Percentiles rank a stretch among this genome's conserved stretches.
These are phyloP conservation scores for Pyrrhura leucotis DNA, from an alignment of 2,797 vertebrate genomes.

Conservation along the genomic window DNA sequence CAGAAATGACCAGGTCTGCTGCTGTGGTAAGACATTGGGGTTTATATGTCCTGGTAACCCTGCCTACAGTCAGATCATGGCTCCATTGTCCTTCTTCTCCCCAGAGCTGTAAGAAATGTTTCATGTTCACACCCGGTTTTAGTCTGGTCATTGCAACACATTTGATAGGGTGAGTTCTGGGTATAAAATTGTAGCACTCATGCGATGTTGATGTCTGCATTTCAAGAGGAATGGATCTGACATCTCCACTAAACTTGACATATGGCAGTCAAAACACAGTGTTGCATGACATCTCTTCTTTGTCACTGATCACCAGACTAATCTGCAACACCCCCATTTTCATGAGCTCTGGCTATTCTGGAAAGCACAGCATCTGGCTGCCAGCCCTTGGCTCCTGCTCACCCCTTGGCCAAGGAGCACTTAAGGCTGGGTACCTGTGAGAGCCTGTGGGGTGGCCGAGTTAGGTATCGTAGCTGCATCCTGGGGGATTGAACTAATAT, in stretches of 20 bases:
- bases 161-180: background rate
- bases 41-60: background rate
- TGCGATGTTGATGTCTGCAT: background rate
- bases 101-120: background rate
- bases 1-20: background rate
- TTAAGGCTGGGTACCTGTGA: constrained; percentile 84
- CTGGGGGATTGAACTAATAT: constrained; percentile 91
- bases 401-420: background rate
- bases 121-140: background rate
- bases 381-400: background rate
- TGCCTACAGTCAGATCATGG: background rate
- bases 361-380: background rate
- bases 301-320: background rate
- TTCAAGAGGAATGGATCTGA: background rate
- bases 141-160: background rate
- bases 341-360: background rate
- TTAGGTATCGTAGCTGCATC: constrained; percentile 90
- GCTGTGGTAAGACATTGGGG: background rate
- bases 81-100: background rate
- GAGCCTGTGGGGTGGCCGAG: constrained; percentile 85
- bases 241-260: background rate
- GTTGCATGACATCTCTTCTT: background rate
- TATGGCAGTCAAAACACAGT: background rate
- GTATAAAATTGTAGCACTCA: background rate
- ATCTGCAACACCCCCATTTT: background rate